Evolutionary conservation across 2,888 invertebrate genomes (phyloP), one percentile per base, ranked within the genome.

Genomic region (Mesorhabditis sp.): DNA sequence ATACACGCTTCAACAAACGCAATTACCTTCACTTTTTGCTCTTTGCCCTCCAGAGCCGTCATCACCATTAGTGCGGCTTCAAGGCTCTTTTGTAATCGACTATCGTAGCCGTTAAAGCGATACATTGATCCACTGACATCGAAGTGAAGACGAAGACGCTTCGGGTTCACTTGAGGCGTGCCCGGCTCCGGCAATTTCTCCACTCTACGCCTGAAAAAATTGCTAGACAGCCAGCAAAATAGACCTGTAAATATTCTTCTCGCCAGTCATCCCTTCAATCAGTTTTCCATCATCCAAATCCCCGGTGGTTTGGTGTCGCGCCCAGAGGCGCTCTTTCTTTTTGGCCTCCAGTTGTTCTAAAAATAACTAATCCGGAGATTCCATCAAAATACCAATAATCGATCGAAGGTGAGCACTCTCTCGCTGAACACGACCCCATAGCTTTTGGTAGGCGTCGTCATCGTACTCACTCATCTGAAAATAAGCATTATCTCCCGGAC

Each of bases 61-160:
- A 93, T 93, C 0, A 94, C 90, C 85, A 95, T 90, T 0, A 95
- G 91, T 13, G 80, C 76, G 3, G 83, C 72, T 64, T 83, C 83
- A 58, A 83, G 64, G 5, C 82, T 79, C 72, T 95, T 90, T 85
- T 95, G 94, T 70, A 97, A 89, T 68, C 96, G 91, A 0, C 93
- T 92, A 87, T 97, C 97, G 87, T 94, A 93, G 0, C 95, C 92
- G 86, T 97, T 96, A 86, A 96, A 96, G 89, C 93, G 90, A 86
- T 96, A 96, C 95, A 96, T 96, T 77, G 94, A 94, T 4, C 95
- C 96, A 3, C 94, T 95, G 0, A 95, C 94, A 87, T 97, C 97
- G 0, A 93, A 74, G 45, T 75, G 76, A 4, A 83, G 66, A 44
- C 76, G 69, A 13, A 83, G 65, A 4, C 93, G 89, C 87, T 96